Base-by-base conservation (phyloP, 2,888 invertebrate genomes). In the Fragum fragum region DNA sequence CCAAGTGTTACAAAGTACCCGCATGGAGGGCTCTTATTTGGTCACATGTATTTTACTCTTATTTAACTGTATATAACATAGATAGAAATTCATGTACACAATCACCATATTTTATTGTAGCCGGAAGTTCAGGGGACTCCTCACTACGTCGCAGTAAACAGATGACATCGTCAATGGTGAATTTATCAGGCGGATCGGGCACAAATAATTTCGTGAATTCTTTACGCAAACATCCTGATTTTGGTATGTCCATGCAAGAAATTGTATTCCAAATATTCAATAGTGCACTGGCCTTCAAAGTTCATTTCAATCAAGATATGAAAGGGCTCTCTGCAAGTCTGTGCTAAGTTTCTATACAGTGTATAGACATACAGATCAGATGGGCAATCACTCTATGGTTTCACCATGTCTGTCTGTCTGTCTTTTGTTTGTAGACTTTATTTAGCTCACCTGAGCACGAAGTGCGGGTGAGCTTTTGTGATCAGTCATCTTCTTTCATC, bases 41-140 rank as follows among this genome's bases (percentile, higher is more conserved):
- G 29, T 36, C 36, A 36, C 36, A 66, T 9, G 9, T 36, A 36
- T 36, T 36, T 36, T 6, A 36, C 32, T 36, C 9, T 3, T 36
- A 9, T 36, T 36, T 36, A 36, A 6, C 9, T 36, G 3, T 18
- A 42, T 66, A 66, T 23, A 6, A 42, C 14, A 23, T 66, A 66
- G 42, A 21, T 66, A 66, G 42, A 57, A 16, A 53, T 53, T 57
- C 21, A 57, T 57, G 26, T 28, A 57, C 57, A 57, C 57, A 26
- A 59, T 73, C 57, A 59, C 73, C 28, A 21, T 52, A 63, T 73
- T 63, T 61, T 32, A 61, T 71, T 89, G 71, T 89, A 92, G 91
- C 91, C 74, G 91, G 92, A 73, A 92, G 92, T 88, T 90, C 89
- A 23, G 90, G 90, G n/a, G 91, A 92, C 66, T 87, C 89, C 7